Evolutionary conservation across 2,113 vertebrate genomes (phyloP).

Genomic region (Taurulus bubalis): DNA sequence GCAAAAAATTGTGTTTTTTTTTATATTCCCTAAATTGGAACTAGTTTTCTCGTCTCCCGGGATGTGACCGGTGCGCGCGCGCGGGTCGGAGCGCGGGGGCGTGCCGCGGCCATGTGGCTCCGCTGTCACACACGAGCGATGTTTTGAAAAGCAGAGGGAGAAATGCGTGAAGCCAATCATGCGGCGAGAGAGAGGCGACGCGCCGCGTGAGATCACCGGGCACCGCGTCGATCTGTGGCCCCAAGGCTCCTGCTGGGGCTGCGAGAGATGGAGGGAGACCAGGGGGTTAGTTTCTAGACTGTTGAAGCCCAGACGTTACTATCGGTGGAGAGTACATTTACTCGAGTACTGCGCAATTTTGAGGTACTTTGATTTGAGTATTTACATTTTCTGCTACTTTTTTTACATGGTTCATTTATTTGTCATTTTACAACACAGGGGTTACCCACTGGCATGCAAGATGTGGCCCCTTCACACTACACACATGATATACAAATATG

Average conservation of each 20-base stretch:
- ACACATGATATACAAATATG: not conserved
- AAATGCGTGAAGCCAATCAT: conserved; percentile 81
- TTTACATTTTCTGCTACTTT: not conserved
- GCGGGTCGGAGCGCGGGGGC: conserved; percentile 49
- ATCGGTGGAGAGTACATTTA: not conserved
- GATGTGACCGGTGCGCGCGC: conserved; percentile 32
- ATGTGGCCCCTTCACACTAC: not conserved
- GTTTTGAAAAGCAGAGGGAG: conserved; percentile 84
- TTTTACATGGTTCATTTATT: not conserved
- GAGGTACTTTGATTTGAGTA: not conserved
- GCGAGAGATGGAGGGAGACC: no score
- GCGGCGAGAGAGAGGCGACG: conserved; percentile 72
- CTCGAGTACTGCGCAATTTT: not conserved
- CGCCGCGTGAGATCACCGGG: conserved; percentile 76
- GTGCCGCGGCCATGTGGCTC: conserved; percentile 71
- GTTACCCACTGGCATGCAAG: not conserved
- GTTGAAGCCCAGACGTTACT: not conserved
- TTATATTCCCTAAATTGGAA: not conserved
- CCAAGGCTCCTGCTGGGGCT: not conserved
- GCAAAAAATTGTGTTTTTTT: not conserved
- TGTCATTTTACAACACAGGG: not conserved
- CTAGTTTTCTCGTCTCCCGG: conserved; percentile 3
- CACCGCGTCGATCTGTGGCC: conserved; percentile 22
- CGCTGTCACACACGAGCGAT: conserved; percentile 70
- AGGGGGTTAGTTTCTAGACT: not conserved